Conservation (phyloP, 2,888 invertebrate species). For the Polietes domitor region DNA sequence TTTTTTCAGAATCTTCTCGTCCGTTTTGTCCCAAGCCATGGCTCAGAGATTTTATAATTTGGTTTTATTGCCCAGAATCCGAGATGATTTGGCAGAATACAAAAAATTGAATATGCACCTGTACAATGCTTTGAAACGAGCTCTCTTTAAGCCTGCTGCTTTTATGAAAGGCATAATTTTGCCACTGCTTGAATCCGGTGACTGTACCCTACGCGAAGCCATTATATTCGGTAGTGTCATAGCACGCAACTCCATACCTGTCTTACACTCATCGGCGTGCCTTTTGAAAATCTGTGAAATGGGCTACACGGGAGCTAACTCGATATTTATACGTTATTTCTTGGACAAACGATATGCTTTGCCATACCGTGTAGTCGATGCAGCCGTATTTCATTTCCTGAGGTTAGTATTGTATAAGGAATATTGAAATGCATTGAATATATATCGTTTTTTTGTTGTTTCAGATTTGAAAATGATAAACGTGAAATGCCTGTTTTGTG, state of each 20-base stretch:
- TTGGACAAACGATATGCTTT: constrained; percentile 99
- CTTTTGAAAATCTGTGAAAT: constrained; percentile 97
- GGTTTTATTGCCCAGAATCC: constrained; percentile 93
- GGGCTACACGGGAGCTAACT: constrained; percentile 98
- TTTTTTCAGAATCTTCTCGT: constrained; percentile 93
- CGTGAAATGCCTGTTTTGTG: constrained; percentile 96
- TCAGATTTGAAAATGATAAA: constrained; percentile 91
- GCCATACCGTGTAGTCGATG: constrained; percentile 97
- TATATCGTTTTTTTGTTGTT: constrained; percentile 67
- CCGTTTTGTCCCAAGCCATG: constrained; percentile 97
- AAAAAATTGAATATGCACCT: constrained; percentile 97
- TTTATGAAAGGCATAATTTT: constrained; percentile 96
- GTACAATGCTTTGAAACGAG: constrained; percentile 95
- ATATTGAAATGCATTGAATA: background rate
- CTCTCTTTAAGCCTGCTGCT: constrained; percentile 97
- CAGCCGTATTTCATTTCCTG: constrained; percentile 95
- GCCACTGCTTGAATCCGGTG: constrained; percentile 91
- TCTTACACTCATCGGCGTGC: constrained; percentile 96
- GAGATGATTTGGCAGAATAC: constrained; percentile 97
- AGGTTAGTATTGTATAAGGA: constrained; percentile 83
- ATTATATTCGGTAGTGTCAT: constrained; percentile 96
- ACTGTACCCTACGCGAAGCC: constrained; percentile 97
- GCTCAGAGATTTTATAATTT: constrained; percentile 97
- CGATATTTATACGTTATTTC: constrained; percentile 95
- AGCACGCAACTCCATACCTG: constrained; percentile 94